Percentiles rank a stretch among this genome's conserved stretches.
phyloP scores from a whole-genome alignment of 2,113 vertebrate species.

The Piprites chloris region DNA sequence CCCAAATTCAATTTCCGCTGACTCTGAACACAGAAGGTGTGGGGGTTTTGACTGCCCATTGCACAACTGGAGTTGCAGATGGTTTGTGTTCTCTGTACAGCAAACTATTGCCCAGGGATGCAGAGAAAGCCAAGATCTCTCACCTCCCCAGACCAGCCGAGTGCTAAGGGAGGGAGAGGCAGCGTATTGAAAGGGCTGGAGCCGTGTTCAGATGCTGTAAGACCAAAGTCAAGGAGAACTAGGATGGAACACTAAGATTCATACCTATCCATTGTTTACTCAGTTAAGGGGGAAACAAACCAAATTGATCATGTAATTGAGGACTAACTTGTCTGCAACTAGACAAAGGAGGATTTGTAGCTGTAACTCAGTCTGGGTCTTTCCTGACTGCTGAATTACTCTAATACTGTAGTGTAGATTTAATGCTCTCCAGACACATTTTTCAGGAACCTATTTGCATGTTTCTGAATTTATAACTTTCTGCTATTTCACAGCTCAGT shows the following conservation, averaged over 20 bases:
- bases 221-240: neutral
- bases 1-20: neutral
- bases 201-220: neutral
- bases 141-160: accelerated
- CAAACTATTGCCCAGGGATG: neutral
- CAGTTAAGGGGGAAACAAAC: neutral
- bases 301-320: neutral
- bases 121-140: neutral
- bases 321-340: neutral
- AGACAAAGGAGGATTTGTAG: neutral
- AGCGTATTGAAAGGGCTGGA: neutral
- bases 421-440: neutral
- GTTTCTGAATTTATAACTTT: neutral
- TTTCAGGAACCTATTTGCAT: neutral
- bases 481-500: neutral
- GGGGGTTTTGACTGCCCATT: neutral
- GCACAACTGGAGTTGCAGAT: neutral
- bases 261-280: neutral
- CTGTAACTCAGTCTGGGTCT: neutral
- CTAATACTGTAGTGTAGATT: neutral
- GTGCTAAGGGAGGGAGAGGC: neutral
- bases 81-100: neutral
- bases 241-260: neutral
- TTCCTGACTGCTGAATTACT: neutral
- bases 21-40: neutral